Conservation (phyloP, 2,113 vertebrate species). For the Pelmatolapia mariae region DNA sequence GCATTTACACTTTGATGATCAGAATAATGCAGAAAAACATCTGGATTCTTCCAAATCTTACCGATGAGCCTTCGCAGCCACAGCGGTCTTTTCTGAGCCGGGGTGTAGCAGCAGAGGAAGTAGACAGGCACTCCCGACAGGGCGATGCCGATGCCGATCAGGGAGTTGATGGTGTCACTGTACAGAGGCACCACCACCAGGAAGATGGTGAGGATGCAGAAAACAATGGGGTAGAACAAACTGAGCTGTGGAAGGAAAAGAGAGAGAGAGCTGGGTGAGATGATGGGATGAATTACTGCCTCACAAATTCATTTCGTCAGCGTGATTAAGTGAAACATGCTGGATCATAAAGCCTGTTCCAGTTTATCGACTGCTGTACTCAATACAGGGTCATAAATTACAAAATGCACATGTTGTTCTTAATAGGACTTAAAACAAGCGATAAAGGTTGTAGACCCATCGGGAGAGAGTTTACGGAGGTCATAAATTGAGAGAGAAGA, state of each 20-base stretch:
- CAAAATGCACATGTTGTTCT: neutral
- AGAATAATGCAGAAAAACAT: neutral
- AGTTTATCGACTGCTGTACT: fast-evolving
- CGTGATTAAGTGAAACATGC: neutral
- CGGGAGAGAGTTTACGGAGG: neutral
- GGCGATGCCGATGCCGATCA: constrained; percentile 86
- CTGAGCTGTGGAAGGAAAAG: constrained; percentile 71
- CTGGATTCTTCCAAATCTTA: constrained; percentile 37
- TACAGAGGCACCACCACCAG: constrained; percentile 88
- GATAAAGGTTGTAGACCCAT: fast-evolving
- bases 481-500: neutral
- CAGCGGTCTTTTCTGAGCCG: constrained; percentile 72
- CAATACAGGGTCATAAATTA: neutral
- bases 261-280: neutral
- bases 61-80: constrained; percentile 72
- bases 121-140: constrained; percentile 86
- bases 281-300: neutral
- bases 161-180: constrained; percentile 84
- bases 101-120: constrained; percentile 78
- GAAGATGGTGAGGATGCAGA: constrained; percentile 87
- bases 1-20: neutral
- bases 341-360: neutral
- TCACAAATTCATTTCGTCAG: fast-evolving
- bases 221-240: constrained; percentile 82
- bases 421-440: neutral